phyloP scores from a whole-genome alignment of 2,888 invertebrate genomes.

The Amaurobius ferox region DNA sequence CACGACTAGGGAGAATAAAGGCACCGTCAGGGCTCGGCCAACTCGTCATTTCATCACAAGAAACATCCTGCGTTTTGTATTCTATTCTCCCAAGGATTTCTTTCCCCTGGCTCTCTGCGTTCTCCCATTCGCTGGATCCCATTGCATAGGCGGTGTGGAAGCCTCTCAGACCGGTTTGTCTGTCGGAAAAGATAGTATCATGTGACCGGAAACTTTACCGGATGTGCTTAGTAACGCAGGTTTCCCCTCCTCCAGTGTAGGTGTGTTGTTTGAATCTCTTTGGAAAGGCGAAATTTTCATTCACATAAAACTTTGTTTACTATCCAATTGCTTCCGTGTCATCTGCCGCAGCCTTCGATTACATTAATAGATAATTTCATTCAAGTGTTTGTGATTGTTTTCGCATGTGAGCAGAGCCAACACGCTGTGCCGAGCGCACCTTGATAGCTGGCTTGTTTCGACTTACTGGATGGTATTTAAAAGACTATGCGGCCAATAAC shows the following conservation, averaged over 20 bases:
- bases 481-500: constrained; percentile 12
- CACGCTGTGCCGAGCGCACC: neutral
- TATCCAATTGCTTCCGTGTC: constrained; percentile 15
- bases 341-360: neutral
- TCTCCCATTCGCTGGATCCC: constrained; percentile 35
- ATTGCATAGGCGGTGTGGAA: constrained; percentile 27
- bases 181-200: constrained; percentile 63
- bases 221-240: constrained; percentile 71
- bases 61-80: constrained; percentile 66
- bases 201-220: constrained; percentile 73
- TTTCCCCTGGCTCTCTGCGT: neutral
- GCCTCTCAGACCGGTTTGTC: constrained; percentile 55
- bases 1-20: neutral
- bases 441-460: constrained; percentile 8
- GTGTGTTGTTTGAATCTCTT: constrained; percentile 29
- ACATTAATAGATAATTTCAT: neutral
- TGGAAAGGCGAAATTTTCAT: constrained; percentile 22
- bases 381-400: neutral
- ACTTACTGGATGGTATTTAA: neutral
- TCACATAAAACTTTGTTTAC: constrained; percentile 53
- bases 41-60: constrained; percentile 28
- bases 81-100: constrained; percentile 7
- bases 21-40: neutral
- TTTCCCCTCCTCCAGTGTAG: constrained; percentile 59
- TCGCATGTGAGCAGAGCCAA: neutral